Evolutionary conservation across 2,888 invertebrate genomes (phyloP), one percentile per base, ranked within the genome.

Genomic region (Catocala sponsa): DNA sequence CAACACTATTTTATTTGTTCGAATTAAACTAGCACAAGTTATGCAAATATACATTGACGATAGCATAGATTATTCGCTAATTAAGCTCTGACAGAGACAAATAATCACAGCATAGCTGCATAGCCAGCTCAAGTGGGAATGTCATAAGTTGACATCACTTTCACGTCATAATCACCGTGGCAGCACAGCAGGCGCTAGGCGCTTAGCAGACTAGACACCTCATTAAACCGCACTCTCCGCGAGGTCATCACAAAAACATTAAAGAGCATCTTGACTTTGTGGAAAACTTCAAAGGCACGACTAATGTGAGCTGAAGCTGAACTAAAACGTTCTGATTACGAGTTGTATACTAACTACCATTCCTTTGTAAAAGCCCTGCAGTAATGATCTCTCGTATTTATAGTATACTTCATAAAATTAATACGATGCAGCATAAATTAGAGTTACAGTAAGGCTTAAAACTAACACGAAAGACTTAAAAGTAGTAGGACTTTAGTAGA

Each of bases 191-290:
- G 11, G 9, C 32, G 6, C 48, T 48, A 13, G 35, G 50, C 50
- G 35, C 38, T 46, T 12, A 55, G 44, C 46, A 55, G 33, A 33
- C 49, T 49, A 50, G 43, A 53, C 53, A 60, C 58, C 64, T 73
- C 72, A 63, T 73, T 73, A 73, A 53, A 64, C 53, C 46, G 38
- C 48, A 59, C 47, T 46, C 48, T 6, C 50, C 25, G 10, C 63
- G 75, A 72, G 67, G 64, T 60, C 64, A 60, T 67, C 60, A 60
- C 51, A 49, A 59, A 62, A 62, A 65, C 51, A 63, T 60, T 71
- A 61, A 63, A 70, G 72, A 64, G 67, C 41, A 33, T 15, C 75
- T 71, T 65, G 53, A 58, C 59, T 63, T 35, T 53, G 56, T 49
- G 53, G 35, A 59, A 46, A 25, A 52, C 25, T 48, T 43, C 42